Base-by-base conservation (phyloP, 2,888 invertebrate species). In the Caenorhabditis zanzibari region DNA sequence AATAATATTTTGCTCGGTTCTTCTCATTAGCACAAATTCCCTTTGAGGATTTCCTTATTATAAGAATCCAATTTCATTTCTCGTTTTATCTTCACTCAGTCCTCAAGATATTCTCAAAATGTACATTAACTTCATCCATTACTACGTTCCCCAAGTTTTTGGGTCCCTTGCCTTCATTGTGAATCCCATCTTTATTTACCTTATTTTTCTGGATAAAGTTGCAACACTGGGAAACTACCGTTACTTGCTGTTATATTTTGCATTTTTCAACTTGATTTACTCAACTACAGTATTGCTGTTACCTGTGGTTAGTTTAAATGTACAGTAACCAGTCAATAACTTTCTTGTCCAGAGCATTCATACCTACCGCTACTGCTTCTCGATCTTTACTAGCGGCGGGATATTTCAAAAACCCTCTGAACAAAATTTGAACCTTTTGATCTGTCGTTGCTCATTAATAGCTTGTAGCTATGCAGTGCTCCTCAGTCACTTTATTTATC, bases 151-250 rank as follows among this genome's bases (percentile, higher is more conserved):
- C 24, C 19, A 16, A 26, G 14, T 22, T 4, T 64, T 64, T n/a
- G 44, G 26, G 12, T 12, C 24, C 12, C 47, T 64, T 10, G 47
- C 64, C 7, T 64, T 64, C 26, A 0, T 47, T 0, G 44, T 52
- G 44, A 64, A 64, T n/a, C 64, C 64, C 2, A 12, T 64, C 7
- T 64, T 64, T n/a, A n/a, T 64, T 5, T 64, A 64, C n/a, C n/a
- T 64, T 14, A 44, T 64, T 12, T 64, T 64, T 22, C 12, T 41
- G 2, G 64, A 44, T 3, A 38, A 24, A 19, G 12, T 10, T 14
- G 12, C 38, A 7, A 63, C 2, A 9, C 19, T 63, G 10, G 63
- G 63, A n/a, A 63, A 63, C 44, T 63, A 63, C 24, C 63, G 63
- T 16, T 63, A 14, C 26, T 24, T 63, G 6, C n/a, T 63, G 24